Base-by-base conservation (phyloP, 1,140 invertebrate genomes). In the Calycopis cecrops region DNA sequence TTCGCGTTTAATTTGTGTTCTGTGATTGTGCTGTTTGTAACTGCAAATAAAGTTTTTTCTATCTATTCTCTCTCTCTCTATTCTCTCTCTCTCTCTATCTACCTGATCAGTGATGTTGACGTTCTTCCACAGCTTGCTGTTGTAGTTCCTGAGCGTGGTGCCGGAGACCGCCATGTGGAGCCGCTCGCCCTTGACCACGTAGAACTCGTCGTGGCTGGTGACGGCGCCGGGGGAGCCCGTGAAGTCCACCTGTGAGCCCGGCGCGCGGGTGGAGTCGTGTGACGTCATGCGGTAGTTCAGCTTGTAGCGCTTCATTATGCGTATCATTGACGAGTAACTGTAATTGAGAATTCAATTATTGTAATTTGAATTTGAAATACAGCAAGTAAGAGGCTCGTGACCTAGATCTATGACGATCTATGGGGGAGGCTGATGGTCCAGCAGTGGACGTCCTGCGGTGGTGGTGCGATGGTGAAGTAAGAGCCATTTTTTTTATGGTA, bases 201-300 rank as follows among this genome's bases (percentile, higher is more conserved):
- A 98, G 78, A 94, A 97, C 69, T 98, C 97, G 79, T 98, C 97
- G 47, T 94, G 92, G 28, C 96, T 98, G 35, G 92, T 93, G 1
- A 98, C 71, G 0, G 93, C 91, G 11, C 95, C 97, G 0, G 97
- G 96, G 80, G 98, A 98, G 0, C 96, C 94, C 1, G 96, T 94
- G 82, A 97, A 96, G 8, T 92, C 90, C 54, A 96, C 91, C 7
- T 91, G 89, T 4, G 89, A 79, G 0, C 93, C 94, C 1, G 94
- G 92, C 17, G 94, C 91, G 1, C 86, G 67, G 9, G 92, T 90
- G 4, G 82, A 60, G 8, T 86, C 68, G 35, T 89, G 85, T 0
- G 90, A 88, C 35, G 90, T 88, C 21, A 88, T 72, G 60, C 93
- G 94, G 70, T 93, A 97, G 60, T 91, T 91, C 54, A 98, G 93